Percentiles rank a stretch among this genome's conserved stretches.
These are phyloP conservation scores for Rhopalosiphum nymphaeae DNA, from an alignment of 2,888 invertebrate species.

Conservation along the genomic window DNA sequence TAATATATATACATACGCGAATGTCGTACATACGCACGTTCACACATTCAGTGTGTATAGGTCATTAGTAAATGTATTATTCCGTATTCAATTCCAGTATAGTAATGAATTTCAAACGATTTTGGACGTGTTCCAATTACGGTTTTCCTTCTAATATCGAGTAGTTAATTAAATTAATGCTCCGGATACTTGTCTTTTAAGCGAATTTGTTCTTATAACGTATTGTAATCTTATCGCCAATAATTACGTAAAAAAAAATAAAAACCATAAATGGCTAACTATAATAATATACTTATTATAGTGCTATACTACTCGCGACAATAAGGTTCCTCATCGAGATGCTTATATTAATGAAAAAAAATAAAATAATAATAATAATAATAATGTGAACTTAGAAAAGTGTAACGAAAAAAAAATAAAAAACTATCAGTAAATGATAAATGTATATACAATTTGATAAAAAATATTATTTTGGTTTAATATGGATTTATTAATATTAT, in stretches of 20 bases:
- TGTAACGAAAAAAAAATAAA: not conserved
- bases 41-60: not conserved
- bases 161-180: not conserved
- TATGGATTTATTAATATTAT: not conserved
- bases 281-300: not conserved
- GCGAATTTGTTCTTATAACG: not conserved
- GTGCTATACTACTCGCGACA: not conserved
- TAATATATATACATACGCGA: not conserved
- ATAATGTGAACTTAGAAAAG: not conserved
- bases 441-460: not conserved
- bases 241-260: not conserved
- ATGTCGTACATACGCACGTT: not conserved
- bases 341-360: accelerated
- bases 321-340: not conserved
- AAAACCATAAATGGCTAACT: not conserved
- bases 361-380: not conserved
- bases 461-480: not conserved
- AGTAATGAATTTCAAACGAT: not conserved
- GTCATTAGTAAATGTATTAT: not conserved
- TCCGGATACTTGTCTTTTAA: not conserved
- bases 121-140: not conserved
- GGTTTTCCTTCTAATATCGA: not conserved
- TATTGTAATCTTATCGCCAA: not conserved
- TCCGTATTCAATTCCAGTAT: not conserved
- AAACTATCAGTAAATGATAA: not conserved